Conservation (phyloP, 2,888 invertebrate species). For the Nomada hirtipes region DNA sequence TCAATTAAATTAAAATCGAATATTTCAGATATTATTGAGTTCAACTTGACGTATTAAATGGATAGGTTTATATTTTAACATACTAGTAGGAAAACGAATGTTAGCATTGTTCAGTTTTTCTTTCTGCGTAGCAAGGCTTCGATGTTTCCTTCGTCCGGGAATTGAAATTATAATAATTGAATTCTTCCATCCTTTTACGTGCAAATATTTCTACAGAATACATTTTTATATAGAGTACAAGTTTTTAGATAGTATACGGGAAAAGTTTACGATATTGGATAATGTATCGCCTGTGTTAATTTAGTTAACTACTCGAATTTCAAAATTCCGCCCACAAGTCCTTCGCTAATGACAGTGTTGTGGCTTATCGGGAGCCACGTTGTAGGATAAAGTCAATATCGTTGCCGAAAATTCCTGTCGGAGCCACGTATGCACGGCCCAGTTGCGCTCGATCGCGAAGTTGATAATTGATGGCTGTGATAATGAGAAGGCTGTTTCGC, state of each 20-base stretch:
- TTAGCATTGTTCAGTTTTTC: too few relatives aligned
- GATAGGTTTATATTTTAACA: too few relatives aligned
- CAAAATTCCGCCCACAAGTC: constrained; percentile 1
- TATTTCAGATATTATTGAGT: too few relatives aligned
- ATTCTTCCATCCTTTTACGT: too few relatives aligned
- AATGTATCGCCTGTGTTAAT: background rate
- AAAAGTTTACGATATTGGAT: background rate
- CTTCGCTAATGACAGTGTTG: background rate
- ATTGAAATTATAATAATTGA: too few relatives aligned
- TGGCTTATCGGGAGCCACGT: constrained; percentile 8
- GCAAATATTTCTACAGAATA: too few relatives aligned
- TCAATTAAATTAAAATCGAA: too few relatives aligned
- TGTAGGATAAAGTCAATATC: constrained; percentile 14
- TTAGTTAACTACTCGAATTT: background rate
- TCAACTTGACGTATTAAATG: too few relatives aligned
- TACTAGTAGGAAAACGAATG: too few relatives aligned
- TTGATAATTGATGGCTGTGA: constrained; percentile 47
- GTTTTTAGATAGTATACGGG: background rate
- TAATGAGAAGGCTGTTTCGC: constrained; percentile 37
- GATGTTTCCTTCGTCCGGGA: too few relatives aligned
- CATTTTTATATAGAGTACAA: too few relatives aligned
- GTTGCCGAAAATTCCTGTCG: constrained; percentile 27
- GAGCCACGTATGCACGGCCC: background rate
- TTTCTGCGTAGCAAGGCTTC: too few relatives aligned
- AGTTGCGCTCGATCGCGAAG: constrained; percentile 25